Conservation (phyloP, 2,113 vertebrate species). For the Xerus inauris region DNA sequence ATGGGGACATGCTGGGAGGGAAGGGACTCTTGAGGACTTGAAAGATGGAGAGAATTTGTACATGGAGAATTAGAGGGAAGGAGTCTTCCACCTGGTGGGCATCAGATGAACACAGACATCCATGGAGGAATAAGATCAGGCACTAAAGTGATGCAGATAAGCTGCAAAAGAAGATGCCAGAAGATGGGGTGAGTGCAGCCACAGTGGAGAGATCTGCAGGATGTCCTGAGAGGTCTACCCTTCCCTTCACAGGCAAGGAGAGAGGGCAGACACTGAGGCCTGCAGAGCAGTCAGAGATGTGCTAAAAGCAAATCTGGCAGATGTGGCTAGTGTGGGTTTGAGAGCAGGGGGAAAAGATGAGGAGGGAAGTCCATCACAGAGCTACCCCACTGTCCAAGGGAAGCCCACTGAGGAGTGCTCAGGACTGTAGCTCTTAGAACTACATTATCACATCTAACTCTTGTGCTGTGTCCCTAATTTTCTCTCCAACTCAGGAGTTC, state of each 20-base stretch:
- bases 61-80: background rate
- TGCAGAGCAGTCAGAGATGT: background rate
- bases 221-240: background rate
- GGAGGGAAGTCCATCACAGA: background rate
- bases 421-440: background rate
- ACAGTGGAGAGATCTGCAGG: no score
- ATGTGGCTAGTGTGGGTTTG: no score
- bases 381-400: background rate
- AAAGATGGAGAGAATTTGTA: background rate
- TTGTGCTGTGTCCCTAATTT: background rate
- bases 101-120: background rate
- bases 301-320: background rate
- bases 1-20: no score
- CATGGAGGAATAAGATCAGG: background rate
- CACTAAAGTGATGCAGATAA: background rate
- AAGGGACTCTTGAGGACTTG: background rate
- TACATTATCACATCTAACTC: background rate
- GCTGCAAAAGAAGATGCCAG: background rate
- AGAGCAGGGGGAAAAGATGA: background rate
- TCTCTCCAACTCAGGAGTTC: background rate
- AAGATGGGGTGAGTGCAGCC: background rate
- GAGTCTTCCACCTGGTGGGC: background rate
- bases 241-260: accelerated
- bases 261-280: accelerated
- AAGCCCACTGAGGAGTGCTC: background rate